Evolutionary conservation across 2,113 vertebrate genomes (phyloP).

Genomic region (Ivindomyrus marchei): DNA sequence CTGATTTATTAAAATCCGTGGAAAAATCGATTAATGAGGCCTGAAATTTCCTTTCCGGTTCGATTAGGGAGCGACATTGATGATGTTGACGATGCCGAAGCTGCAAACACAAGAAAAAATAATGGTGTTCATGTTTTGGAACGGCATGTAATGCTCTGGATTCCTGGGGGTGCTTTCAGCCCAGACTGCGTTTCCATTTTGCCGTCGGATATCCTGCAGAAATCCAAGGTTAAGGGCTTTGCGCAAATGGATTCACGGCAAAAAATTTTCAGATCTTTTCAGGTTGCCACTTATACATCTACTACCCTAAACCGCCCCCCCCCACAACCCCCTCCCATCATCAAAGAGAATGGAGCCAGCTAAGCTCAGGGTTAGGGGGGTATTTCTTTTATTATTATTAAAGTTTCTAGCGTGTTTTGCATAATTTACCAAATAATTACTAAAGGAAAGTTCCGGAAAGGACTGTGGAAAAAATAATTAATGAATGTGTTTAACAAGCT

Average conservation of each 20-base stretch:
- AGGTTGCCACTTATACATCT: background rate
- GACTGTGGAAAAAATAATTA: slow-evolving; percentile 6
- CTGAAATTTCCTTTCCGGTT: slow-evolving; percentile 11
- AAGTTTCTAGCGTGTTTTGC: background rate
- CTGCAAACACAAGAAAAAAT: background rate
- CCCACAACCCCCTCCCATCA: background rate
- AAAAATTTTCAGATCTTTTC: background rate
- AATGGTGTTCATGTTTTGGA: background rate
- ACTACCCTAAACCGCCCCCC: too few relatives aligned
- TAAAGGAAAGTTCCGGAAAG: background rate
- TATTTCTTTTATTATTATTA: background rate
- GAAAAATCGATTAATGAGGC: background rate
- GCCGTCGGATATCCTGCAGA: slow-evolving; percentile 10
- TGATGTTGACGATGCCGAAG: slow-evolving; percentile 26
- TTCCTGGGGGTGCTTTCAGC: slow-evolving; percentile 5
- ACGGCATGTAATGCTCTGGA: background rate
- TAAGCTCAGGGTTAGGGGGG: background rate
- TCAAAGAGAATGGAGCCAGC: background rate
- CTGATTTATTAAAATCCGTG: background rate
- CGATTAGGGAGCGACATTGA: slow-evolving; percentile 37
- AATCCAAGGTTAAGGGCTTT: slow-evolving; percentile 21
- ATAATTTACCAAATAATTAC: background rate
- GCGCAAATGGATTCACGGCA: background rate
- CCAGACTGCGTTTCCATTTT: slow-evolving; percentile 23
- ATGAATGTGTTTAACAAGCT: slow-evolving; percentile 19